phyloP scores from a whole-genome alignment of 2,797 vertebrate species.

The Tapirus indicus region DNA sequence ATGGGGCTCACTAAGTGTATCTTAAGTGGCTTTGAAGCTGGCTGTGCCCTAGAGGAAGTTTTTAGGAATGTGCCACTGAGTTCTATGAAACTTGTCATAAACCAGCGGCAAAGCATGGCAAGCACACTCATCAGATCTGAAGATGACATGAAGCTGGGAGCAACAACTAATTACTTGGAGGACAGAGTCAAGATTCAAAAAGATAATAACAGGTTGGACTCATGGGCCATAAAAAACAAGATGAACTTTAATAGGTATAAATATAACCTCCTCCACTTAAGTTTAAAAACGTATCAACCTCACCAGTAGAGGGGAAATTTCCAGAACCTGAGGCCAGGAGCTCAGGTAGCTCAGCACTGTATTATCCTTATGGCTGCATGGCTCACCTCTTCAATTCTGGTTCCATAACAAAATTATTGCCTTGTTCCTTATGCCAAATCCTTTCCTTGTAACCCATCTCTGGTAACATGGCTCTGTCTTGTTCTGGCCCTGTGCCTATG shows the following conservation, averaged over 20 bases:
- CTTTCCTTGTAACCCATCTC: background rate
- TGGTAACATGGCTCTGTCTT: background rate
- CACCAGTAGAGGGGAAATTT: background rate
- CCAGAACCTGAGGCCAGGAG: background rate
- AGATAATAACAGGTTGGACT: constrained; percentile 41
- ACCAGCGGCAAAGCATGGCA: background rate
- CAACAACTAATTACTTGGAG: constrained; percentile 58
- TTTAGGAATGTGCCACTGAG: background rate
- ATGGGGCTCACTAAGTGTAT: background rate
- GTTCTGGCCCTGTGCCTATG: background rate
- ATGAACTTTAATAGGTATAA: constrained; percentile 12
- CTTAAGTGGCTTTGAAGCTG: constrained; percentile 40
- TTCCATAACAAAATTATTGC: background rate
- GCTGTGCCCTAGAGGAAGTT: background rate
- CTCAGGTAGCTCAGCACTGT: background rate
- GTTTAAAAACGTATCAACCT: background rate
- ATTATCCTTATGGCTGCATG: background rate
- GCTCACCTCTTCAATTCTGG: background rate
- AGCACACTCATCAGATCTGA: constrained; percentile 18
- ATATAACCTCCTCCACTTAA: background rate
- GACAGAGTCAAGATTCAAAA: constrained; percentile 53
- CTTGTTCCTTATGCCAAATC: background rate
- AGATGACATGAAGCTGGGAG: constrained; percentile 24
- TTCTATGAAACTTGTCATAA: constrained; percentile 45
- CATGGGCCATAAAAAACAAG: background rate